A percentile compares a stretch with the other conserved stretches of the same genome.
phyloP scores from a whole-genome alignment of 2,113 vertebrate species.

The Sapajus apella region DNA sequence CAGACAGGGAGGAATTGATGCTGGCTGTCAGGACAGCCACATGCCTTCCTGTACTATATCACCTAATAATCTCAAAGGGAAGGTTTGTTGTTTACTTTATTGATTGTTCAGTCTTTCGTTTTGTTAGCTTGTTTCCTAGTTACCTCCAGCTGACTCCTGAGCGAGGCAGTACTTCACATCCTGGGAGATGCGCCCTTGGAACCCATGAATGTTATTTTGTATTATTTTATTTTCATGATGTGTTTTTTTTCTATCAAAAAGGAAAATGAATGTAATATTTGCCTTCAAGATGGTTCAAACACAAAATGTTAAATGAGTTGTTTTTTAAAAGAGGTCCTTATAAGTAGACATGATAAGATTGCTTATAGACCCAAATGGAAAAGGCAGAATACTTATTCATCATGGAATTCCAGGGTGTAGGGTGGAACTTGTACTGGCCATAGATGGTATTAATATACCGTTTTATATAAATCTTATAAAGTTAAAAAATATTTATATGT shows the following conservation, averaged over 20 bases:
- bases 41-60: fast-evolving
- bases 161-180: neutral
- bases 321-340: neutral
- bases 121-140: neutral
- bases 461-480: neutral
- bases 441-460: neutral
- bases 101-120: neutral
- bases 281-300: neutral
- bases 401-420: neutral
- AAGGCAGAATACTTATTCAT: neutral
- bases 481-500: neutral
- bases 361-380: neutral
- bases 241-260: constrained; percentile 5
- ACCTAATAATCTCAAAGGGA: neutral
- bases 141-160: neutral
- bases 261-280: neutral
- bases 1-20: no score
- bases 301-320: neutral
- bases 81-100: neutral
- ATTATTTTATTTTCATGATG: neutral
- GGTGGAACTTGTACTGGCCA: neutral
- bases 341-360: neutral
- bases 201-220: neutral
- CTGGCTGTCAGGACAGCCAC: neutral
- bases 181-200: neutral